These are phyloP conservation scores for Danaus plexippus DNA, from an alignment of 1,140 invertebrate genomes.

Conservation along the genomic window DNA sequence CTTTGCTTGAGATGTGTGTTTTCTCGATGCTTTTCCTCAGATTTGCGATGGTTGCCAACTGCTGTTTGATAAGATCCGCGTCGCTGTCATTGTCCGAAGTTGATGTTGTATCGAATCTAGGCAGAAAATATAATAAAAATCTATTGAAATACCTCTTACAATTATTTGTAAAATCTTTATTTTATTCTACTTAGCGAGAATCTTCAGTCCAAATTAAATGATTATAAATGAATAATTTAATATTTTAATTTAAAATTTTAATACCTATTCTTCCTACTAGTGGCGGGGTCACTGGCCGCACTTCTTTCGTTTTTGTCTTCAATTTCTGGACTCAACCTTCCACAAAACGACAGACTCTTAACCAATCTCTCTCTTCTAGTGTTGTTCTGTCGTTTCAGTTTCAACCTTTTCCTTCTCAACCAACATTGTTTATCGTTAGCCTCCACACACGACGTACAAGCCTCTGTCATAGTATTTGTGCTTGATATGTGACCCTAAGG, in stretches of 20 bases:
- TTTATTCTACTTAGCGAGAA: no score
- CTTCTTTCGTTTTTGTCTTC: conserved; percentile 71
- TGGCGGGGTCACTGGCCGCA: conserved; percentile 75
- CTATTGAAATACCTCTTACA: neutral
- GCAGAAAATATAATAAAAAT: conserved; percentile 4
- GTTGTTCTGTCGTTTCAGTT: conserved; percentile 70
- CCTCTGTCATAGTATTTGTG: conserved; percentile 77
- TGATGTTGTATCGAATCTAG: conserved; percentile 66
- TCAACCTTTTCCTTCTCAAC: conserved; percentile 78
- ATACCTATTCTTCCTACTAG: conserved; percentile 67
- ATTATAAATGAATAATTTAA: neutral
- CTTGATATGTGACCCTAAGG: conserved; percentile 72
- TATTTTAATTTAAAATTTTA: neutral
- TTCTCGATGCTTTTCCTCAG: conserved; percentile 65
- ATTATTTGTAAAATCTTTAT: no score
- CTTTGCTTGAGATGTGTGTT: conserved; percentile 61
- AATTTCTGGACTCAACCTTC: conserved; percentile 71
- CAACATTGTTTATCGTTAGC: conserved; percentile 61
- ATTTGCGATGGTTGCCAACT: conserved; percentile 48
- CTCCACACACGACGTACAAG: conserved; percentile 69
- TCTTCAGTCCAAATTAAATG: no score
- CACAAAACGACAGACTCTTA: conserved; percentile 79
- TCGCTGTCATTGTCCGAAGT: conserved; percentile 70
- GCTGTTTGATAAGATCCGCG: conserved; percentile 57
- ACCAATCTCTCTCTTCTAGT: conserved; percentile 62